Percentiles rank a stretch among this genome's conserved stretches.
phyloP scores from a whole-genome alignment of 1,140 invertebrate genomes.

The Campoletis sonorensis region DNA sequence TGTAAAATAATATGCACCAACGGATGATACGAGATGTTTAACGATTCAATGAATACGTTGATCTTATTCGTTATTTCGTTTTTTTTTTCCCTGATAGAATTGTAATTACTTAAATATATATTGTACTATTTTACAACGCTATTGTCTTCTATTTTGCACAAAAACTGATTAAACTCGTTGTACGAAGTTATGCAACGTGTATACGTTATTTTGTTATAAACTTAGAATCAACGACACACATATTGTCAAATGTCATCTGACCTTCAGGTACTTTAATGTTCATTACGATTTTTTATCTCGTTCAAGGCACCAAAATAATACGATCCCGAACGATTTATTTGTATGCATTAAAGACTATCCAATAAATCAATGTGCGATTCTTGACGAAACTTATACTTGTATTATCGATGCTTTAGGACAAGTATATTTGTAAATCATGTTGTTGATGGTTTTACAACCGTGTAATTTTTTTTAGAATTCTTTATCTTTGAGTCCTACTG shows the following conservation, averaged over 20 bases:
- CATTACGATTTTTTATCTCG: not conserved
- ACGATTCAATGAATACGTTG: too few relatives aligned
- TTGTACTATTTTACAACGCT: too few relatives aligned
- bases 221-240: not conserved
- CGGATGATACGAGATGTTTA: too few relatives aligned
- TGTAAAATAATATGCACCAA: too few relatives aligned
- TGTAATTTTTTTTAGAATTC: too few relatives aligned
- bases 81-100: too few relatives aligned
- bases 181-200: too few relatives aligned
- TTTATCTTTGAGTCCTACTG: too few relatives aligned
- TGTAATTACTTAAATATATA: too few relatives aligned
- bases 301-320: not conserved
- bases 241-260: not conserved
- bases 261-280: not conserved
- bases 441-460: too few relatives aligned
- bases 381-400: not conserved
- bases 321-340: not conserved
- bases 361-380: constrained; percentile 5
- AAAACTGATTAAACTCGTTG: not conserved
- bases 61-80: too few relatives aligned
- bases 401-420: not conserved
- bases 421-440: not conserved
- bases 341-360: not conserved
- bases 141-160: constrained; percentile 8
- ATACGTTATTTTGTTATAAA: too few relatives aligned